Percentiles rank a stretch among this genome's conserved stretches.
Evolutionary conservation across 2,797 vertebrate genomes (phyloP).

Genomic region (Capromys pilorides): DNA sequence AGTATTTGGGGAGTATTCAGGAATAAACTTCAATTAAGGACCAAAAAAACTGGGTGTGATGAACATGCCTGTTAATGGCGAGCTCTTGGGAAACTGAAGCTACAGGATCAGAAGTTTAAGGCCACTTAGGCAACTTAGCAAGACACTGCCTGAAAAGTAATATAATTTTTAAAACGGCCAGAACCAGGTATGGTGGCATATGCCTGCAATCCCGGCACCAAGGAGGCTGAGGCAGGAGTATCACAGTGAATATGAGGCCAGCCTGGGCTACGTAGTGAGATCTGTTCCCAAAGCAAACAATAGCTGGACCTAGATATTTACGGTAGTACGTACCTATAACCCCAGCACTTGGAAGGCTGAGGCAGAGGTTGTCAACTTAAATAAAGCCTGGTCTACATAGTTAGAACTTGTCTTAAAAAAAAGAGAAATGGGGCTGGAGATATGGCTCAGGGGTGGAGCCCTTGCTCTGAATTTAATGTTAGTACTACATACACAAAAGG

Average conservation of each 20-base stretch:
- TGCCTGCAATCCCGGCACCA: not conserved
- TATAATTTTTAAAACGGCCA: not conserved
- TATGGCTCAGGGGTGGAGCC: not conserved
- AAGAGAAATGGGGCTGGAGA: not conserved
- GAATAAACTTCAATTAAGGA: slow-evolving; percentile 53
- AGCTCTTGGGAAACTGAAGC: not conserved
- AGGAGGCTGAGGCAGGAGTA: not conserved
- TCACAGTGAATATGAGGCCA: not conserved
- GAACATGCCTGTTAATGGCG: not conserved
- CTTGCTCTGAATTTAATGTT: not conserved
- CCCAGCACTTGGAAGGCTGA: not conserved
- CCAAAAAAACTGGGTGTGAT: slow-evolving; percentile 1
- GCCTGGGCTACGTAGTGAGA: not conserved
- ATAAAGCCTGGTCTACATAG: not conserved
- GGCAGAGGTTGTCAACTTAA: not conserved
- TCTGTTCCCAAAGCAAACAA: not conserved
- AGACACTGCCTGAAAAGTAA: not conserved
- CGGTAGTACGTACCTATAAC: not conserved
- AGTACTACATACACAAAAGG: not conserved
- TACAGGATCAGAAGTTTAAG: not conserved
- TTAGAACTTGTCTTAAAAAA: not conserved
- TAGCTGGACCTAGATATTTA: not conserved
- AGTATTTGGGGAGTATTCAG: slow-evolving; percentile 9
- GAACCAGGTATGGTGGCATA: not conserved
- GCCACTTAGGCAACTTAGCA: not conserved